These are phyloP conservation scores for Eupithecia inturbata DNA, from an alignment of 2,888 invertebrate species.

Conservation along the genomic window DNA sequence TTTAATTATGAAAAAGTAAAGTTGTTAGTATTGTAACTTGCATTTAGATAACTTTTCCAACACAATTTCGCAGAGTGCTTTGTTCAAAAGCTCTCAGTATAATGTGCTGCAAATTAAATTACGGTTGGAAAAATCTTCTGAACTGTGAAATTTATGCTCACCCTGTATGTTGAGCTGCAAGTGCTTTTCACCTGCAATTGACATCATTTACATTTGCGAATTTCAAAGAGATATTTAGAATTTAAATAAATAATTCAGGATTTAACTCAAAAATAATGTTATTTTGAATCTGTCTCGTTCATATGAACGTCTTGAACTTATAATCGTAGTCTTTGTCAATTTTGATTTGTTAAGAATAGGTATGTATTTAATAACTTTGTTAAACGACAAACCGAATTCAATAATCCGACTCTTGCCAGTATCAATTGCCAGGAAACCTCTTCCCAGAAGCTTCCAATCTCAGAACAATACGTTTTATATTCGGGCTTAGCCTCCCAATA, in stretches of 20 bases:
- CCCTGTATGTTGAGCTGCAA: background rate
- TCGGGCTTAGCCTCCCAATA: background rate
- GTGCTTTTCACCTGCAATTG: conserved; percentile 4
- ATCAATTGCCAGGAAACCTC: background rate
- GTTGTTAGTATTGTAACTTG: conserved; percentile 6
- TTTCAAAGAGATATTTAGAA: background rate
- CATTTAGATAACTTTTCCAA: conserved; percentile 23
- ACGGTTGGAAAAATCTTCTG: conserved; percentile 23
- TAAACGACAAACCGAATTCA: background rate
- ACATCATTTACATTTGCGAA: background rate
- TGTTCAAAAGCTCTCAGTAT: conserved; percentile 29
- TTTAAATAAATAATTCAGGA: background rate
- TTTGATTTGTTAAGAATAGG: background rate
- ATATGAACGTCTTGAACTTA: background rate
- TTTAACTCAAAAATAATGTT: background rate
- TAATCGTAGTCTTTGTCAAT: background rate
- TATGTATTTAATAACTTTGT: background rate
- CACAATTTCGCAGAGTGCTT: conserved; percentile 26
- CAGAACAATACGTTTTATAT: conserved; percentile 5
- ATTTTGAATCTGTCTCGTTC: background rate
- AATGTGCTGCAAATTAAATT: conserved; percentile 26
- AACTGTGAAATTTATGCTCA: conserved; percentile 22
- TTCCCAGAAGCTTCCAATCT: conserved; percentile 8
- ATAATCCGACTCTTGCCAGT: background rate
- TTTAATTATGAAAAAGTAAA: conserved; percentile 3